Percentiles rank a stretch among this genome's conserved stretches.
Evolutionary conservation across 2,797 vertebrate genomes (phyloP).

Genomic region (Sebastes kiyomatsui): DNA sequence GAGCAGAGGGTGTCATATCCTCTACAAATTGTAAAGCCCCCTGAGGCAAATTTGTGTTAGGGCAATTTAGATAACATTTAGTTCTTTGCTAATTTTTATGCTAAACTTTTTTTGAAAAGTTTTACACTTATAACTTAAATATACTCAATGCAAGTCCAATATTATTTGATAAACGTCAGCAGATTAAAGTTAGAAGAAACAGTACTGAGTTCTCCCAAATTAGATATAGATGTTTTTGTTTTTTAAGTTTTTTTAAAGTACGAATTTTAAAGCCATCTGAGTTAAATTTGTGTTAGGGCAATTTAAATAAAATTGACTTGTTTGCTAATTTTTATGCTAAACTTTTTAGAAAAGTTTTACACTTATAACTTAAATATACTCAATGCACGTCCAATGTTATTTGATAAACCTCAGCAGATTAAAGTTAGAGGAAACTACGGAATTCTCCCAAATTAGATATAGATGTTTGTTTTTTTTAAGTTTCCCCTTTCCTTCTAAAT

Average conservation of each 20-base stretch:
- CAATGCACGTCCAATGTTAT: rapidly evolving
- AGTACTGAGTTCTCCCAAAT: neutral
- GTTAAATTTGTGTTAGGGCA: no score
- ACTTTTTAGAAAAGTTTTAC: rapidly evolving
- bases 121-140: neutral
- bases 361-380: neutral
- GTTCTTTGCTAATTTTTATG: neutral
- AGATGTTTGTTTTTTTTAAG: neutral
- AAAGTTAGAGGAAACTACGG: neutral
- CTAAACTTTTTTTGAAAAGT: rapidly evolving
- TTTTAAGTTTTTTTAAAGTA: neutral
- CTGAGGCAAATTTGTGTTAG: no score
- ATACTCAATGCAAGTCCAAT: rapidly evolving
- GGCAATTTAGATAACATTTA: no score
- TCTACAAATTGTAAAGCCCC: no score
- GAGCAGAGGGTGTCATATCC: no score
- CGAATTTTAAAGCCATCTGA: no score
- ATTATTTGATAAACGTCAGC: neutral
- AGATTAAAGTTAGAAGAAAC: neutral
- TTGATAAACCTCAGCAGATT: neutral
- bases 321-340: neutral
- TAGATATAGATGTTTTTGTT: neutral
- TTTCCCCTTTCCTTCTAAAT: neutral
- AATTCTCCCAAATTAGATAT: neutral
- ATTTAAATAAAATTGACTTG: no score